A percentile compares a stretch with the other conserved stretches of the same genome.
Conservation (phyloP, 1,140 invertebrate species). For the Conus betulinus region DNA sequence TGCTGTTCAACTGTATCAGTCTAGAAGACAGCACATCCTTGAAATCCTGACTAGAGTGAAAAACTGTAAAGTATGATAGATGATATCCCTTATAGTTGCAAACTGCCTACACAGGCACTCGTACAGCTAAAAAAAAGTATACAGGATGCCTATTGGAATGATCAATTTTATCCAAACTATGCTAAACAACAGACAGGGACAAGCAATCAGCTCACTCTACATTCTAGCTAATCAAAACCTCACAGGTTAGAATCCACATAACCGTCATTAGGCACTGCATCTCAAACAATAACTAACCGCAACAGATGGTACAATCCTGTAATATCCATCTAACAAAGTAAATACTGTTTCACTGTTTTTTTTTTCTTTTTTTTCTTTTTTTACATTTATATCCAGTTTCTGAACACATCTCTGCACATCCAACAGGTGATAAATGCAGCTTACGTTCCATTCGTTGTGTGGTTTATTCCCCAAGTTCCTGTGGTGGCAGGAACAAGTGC, state of each 20-base stretch:
- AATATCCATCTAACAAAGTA: background rate
- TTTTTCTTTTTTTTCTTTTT: too few species aligned
- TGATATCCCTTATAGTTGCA: too few species aligned
- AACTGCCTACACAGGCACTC: too few species aligned
- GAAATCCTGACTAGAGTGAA: too few species aligned
- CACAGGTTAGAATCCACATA: background rate
- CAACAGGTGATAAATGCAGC: background rate
- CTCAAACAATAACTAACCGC: background rate
- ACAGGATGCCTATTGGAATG: too few species aligned
- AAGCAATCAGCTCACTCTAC: background rate
- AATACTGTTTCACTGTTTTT: too few species aligned
- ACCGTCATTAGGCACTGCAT: background rate
- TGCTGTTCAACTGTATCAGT: too few species aligned
- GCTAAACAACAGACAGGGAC: background rate
- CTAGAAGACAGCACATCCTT: too few species aligned
- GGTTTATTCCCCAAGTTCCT: background rate
- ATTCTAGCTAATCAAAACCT: background rate
- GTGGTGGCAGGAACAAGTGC: background rate
- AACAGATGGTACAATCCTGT: background rate
- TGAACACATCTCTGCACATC: background rate
- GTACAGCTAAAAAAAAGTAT: too few species aligned
- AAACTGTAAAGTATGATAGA: too few species aligned
- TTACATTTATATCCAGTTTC: background rate
- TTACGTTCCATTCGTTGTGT: background rate
- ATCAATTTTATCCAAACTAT: slow-evolving; percentile 44